Percentiles rank a stretch among this genome's conserved stretches.
phyloP scores from a whole-genome alignment of 2,113 vertebrate species.

The Typhlomys cinereus region DNA sequence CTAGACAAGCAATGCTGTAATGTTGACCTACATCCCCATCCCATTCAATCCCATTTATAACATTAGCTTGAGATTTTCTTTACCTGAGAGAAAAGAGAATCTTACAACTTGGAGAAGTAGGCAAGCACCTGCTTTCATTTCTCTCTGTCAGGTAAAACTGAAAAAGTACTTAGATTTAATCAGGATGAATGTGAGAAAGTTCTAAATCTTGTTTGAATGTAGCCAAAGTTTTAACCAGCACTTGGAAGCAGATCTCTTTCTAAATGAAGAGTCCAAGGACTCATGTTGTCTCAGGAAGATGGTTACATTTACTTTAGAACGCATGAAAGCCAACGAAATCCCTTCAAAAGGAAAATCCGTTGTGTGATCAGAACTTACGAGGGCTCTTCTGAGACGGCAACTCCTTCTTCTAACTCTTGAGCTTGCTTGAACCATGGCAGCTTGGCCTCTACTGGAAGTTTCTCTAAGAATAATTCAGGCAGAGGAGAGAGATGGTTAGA shows the following conservation, averaged over 20 bases:
- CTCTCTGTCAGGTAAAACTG: background rate
- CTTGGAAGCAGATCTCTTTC: background rate
- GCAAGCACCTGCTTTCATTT: background rate
- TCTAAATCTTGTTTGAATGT: background rate
- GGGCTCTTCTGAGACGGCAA: slow-evolving; percentile 91
- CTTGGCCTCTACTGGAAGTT: slow-evolving; percentile 94
- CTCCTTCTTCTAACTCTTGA: slow-evolving; percentile 94
- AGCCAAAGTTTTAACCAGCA: background rate
- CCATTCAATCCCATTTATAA: background rate
- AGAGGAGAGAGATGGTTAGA: slow-evolving; percentile 62
- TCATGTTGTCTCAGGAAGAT: background rate
- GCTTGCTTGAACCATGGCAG: slow-evolving; percentile 97
- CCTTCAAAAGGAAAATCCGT: slow-evolving; percentile 15
- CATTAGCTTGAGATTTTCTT: background rate
- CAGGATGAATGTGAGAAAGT: background rate
- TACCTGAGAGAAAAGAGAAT: background rate
- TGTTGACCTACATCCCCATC: background rate
- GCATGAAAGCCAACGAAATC: background rate
- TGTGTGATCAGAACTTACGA: slow-evolving; percentile 89
- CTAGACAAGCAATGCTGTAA: background rate
- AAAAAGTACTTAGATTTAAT: background rate
- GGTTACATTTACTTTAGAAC: background rate
- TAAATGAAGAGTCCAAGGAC: background rate
- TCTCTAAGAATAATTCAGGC: slow-evolving; percentile 86
- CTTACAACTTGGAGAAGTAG: background rate